These are phyloP conservation scores for Eupithecia abbreviata DNA, from an alignment of 2,888 invertebrate species.

Conservation along the genomic window DNA sequence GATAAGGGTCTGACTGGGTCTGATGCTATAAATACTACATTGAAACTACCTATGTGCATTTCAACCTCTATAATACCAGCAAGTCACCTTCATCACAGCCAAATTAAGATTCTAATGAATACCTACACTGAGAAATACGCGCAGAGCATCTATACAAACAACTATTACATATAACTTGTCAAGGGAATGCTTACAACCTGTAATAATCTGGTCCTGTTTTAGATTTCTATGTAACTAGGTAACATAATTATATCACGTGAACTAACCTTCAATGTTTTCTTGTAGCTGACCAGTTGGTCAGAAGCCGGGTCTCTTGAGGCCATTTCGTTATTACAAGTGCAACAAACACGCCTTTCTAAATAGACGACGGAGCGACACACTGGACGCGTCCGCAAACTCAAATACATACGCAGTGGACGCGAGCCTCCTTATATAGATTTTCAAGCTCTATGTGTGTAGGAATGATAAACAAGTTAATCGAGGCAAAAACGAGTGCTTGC, in stretches of 20 bases:
- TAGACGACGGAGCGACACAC: constrained; percentile 62
- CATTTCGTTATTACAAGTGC: constrained; percentile 49
- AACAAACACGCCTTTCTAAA: constrained; percentile 32
- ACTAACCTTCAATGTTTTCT: constrained; percentile 84
- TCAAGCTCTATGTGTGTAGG: constrained; percentile 49
- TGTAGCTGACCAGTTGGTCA: constrained; percentile 86
- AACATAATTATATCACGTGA: constrained; percentile 3
- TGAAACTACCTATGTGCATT: not conserved
- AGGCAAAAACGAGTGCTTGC: constrained; percentile 48
- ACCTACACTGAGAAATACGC: not conserved
- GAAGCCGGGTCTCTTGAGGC: constrained; percentile 84
- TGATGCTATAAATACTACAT: not conserved
- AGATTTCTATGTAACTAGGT: constrained; percentile 11
- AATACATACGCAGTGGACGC: constrained; percentile 56
- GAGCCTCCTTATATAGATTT: constrained; percentile 68
- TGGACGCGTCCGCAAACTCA: constrained; percentile 63
- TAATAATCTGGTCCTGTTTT: not conserved
- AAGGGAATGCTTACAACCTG: not conserved
- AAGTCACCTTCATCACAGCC: constrained; percentile 7
- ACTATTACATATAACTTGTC: not conserved
- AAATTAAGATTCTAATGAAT: not conserved
- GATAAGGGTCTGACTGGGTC: not conserved
- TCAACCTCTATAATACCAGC: not conserved
- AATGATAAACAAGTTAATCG: constrained; percentile 44
- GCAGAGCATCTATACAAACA: not conserved